Percentiles rank a stretch among this genome's conserved stretches.
phyloP scores from a whole-genome alignment of 92 coral and sea anemone species.

The Phenganax marumi region DNA sequence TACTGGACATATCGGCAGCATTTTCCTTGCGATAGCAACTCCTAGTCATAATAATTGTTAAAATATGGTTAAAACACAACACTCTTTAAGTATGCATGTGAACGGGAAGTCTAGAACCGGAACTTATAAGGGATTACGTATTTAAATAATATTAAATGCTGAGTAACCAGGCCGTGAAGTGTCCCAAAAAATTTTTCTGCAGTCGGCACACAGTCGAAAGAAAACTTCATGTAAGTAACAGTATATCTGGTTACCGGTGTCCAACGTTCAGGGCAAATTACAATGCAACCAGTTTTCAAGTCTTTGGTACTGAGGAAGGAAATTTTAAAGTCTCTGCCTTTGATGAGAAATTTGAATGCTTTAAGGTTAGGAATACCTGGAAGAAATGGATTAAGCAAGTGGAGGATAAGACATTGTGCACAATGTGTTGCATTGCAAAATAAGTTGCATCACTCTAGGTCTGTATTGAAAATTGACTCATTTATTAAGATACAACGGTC shows the following conservation, averaged over 20 bases:
- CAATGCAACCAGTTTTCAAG: neutral
- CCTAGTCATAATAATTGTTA: too few relatives aligned
- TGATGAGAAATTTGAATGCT: neutral
- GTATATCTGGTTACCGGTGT: neutral
- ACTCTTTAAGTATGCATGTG: too few relatives aligned
- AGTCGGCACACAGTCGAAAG: too few relatives aligned
- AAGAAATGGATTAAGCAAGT: neutral
- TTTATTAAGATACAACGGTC: neutral
- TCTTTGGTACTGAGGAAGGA: neutral
- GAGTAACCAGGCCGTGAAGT: too few relatives aligned
- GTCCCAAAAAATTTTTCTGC: too few relatives aligned
- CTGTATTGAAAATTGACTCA: neutral
- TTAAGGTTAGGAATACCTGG: neutral
- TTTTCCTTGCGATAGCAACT: too few relatives aligned
- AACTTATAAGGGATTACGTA: too few relatives aligned
- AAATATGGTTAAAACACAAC: too few relatives aligned
- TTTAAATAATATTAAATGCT: too few relatives aligned
- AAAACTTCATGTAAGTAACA: constrained; percentile 9
- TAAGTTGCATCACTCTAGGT: constrained; percentile 10
- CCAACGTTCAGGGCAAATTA: neutral
- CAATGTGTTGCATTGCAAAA: constrained; percentile 11
- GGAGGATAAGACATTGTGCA: constrained; percentile 1
- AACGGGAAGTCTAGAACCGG: too few relatives aligned
- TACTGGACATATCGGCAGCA: too few relatives aligned
- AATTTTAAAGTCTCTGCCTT: neutral